phyloP scores from a whole-genome alignment of 2,888 invertebrate genomes.

The Lycaena phlaeas region DNA sequence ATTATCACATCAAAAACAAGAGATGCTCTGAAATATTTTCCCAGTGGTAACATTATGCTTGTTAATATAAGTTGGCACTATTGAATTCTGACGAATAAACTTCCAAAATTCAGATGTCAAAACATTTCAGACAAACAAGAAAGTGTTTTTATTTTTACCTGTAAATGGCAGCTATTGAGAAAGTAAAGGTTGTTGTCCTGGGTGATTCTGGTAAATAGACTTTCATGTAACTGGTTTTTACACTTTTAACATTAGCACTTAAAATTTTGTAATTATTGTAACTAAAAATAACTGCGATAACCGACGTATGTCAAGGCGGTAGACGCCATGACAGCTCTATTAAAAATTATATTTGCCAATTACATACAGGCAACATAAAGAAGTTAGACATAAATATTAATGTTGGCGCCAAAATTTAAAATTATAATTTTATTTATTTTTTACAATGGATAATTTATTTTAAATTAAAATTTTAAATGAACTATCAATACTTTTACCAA shows the following conservation, averaged over 20 bases:
- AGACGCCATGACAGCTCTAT: conserved; percentile 41
- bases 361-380: background rate
- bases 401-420: background rate
- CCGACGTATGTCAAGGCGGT: conserved; percentile 44
- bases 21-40: background rate
- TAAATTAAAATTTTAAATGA: no score
- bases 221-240: conserved; percentile 23
- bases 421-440: no score
- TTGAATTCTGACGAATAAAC: conserved; percentile 4
- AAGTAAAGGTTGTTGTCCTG: conserved; percentile 91
- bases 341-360: conserved; percentile 1
- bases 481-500: background rate
- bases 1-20: no score
- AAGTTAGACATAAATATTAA: background rate
- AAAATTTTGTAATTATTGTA: background rate
- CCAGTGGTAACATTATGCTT: conserved; percentile 14
- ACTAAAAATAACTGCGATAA: conserved; percentile 14
- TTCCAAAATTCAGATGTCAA: conserved; percentile 20
- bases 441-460: no score
- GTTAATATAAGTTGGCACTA: conserved; percentile 15
- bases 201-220: conserved; percentile 86
- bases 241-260: conserved; percentile 25
- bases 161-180: conserved; percentile 87
- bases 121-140: conserved; percentile 22
- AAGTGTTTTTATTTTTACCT: conserved; percentile 39